A percentile compares a stretch with the other conserved stretches of the same genome.
Conservation (phyloP, 2,797 vertebrate genomes). For the Myotis planiceps region DNA sequence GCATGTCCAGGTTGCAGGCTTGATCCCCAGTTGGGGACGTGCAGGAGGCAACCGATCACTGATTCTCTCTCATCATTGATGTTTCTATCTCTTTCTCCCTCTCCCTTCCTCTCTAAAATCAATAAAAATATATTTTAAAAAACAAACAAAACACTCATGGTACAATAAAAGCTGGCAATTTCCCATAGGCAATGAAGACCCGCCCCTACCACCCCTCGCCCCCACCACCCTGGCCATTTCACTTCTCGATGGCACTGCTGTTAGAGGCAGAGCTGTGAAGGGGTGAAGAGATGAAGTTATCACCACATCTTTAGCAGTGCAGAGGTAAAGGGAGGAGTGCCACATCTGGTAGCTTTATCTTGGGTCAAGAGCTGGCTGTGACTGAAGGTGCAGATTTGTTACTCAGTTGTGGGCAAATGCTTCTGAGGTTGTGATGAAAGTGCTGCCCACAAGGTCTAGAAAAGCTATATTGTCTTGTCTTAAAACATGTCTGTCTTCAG, state of each 20-base stretch:
- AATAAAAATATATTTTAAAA: neutral
- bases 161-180: neutral
- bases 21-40: too few species aligned
- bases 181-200: neutral
- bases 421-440: neutral
- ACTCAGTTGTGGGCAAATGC: neutral
- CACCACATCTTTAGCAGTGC: neutral
- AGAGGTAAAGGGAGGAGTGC: neutral
- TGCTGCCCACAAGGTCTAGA: neutral
- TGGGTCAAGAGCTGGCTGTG: neutral
- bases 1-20: too few species aligned
- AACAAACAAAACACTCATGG: neutral
- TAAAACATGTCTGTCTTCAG: neutral
- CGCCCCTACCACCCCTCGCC: neutral
- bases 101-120: too few species aligned
- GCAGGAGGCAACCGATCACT: too few species aligned
- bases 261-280: neutral
- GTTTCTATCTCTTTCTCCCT: too few species aligned
- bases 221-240: neutral
- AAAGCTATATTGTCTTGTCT: neutral
- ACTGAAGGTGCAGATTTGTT: neutral
- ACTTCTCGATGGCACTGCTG: neutral
- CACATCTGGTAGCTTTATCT: neutral
- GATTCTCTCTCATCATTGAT: too few species aligned
- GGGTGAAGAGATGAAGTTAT: neutral